Percentiles rank a stretch among this genome's conserved stretches.
phyloP scores from a whole-genome alignment of 2,888 invertebrate species.

The Campoplex capitator region DNA sequence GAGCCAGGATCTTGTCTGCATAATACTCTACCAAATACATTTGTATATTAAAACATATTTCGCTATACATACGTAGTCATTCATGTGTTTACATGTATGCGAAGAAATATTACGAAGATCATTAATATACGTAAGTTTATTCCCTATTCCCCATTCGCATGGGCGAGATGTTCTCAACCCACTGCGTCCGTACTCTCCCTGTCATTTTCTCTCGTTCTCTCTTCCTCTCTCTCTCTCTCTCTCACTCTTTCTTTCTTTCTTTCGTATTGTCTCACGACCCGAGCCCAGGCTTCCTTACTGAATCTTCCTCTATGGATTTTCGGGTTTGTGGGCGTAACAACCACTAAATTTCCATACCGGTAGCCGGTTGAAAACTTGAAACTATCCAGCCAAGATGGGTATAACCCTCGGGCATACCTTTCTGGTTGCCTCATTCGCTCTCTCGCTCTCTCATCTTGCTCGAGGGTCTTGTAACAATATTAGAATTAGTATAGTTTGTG shows the following conservation, averaged over 20 bases:
- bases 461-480: slow-evolving; percentile 60
- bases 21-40: slow-evolving; percentile 22
- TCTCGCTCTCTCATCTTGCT: neutral
- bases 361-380: slow-evolving; percentile 66
- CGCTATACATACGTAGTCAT: slow-evolving; percentile 16
- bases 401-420: slow-evolving; percentile 47
- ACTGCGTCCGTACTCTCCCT: slow-evolving; percentile 16
- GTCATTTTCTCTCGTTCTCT: neutral
- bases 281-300: slow-evolving; percentile 48
- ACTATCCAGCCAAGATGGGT: slow-evolving; percentile 53
- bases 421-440: neutral
- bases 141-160: slow-evolving; percentile 53
- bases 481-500: slow-evolving; percentile 60
- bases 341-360: slow-evolving; percentile 69
- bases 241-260: slow-evolving; percentile 12
- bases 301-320: slow-evolving; percentile 67
- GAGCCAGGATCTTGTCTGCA: slow-evolving; percentile 35
- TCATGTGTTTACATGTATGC: slow-evolving; percentile 8
- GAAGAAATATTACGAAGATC: slow-evolving; percentile 65
- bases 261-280: slow-evolving; percentile 3
- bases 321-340: slow-evolving; percentile 66
- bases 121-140: slow-evolving; percentile 68
- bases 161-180: slow-evolving; percentile 33
- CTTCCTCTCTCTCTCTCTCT: slow-evolving; percentile 2
- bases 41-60: neutral